Percentiles rank a stretch among this genome's conserved stretches.
These are phyloP conservation scores for Novumbra hubbsi DNA, from an alignment of 2,797 vertebrate genomes.

Conservation along the genomic window DNA sequence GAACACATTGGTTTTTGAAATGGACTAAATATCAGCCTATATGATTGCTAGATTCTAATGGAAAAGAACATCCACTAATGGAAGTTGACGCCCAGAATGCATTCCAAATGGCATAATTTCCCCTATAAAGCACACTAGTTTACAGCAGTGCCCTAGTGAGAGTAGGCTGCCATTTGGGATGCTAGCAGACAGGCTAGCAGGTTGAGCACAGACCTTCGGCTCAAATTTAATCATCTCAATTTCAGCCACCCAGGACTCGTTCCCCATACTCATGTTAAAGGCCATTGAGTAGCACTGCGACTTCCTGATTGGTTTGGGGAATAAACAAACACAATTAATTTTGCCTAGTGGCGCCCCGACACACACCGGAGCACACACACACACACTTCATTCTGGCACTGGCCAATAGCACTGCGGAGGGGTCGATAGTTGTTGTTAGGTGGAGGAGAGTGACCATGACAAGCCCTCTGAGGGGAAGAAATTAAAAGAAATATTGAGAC, in stretches of 20 bases:
- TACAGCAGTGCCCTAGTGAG: background rate
- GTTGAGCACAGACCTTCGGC: background rate
- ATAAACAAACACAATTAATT: background rate
- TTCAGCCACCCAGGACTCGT: background rate
- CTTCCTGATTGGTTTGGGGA: slow-evolving; percentile 8
- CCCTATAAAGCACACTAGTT: background rate
- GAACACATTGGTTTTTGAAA: background rate
- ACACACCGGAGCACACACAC: background rate
- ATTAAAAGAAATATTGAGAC: no score
- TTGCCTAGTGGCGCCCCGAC: background rate
- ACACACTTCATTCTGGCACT: background rate
- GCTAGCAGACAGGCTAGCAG: background rate
- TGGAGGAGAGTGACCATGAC: background rate
- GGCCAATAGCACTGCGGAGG: background rate
- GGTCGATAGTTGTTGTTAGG: background rate
- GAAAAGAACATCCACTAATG: background rate
- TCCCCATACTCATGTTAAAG: background rate
- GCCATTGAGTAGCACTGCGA: background rate
- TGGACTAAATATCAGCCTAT: background rate
- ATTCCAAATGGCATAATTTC: background rate
- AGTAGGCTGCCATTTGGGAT: background rate
- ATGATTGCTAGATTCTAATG: background rate
- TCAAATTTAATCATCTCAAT: background rate
- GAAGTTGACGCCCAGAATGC: background rate
- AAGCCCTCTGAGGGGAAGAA: background rate